Evolutionary conservation across 2,113 vertebrate genomes (phyloP).

Genomic region (Ageneiosus marmoratus): DNA sequence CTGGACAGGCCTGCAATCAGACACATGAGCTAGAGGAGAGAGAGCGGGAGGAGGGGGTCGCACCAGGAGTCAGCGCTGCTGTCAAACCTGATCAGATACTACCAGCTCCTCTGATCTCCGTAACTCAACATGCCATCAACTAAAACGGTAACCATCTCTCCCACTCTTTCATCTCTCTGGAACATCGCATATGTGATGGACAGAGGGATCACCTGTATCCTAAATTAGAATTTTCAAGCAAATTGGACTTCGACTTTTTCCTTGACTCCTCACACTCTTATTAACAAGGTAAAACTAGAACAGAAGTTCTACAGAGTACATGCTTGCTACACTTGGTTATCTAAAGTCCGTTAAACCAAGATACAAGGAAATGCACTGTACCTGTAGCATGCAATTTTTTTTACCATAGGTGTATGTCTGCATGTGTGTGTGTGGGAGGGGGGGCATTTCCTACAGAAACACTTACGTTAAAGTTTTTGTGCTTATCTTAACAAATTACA

Average conservation of each 20-base stretch:
- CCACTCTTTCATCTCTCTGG: background rate
- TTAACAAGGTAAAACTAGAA: background rate
- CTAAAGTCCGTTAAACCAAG: background rate
- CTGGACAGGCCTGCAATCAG: constrained; percentile 74
- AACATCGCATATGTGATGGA: constrained; percentile 23
- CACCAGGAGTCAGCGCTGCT: constrained; percentile 66
- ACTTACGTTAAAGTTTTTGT: background rate
- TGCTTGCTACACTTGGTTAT: background rate
- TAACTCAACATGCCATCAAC: constrained; percentile 48
- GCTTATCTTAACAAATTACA: background rate
- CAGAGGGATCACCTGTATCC: constrained; percentile 16
- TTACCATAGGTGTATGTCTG: background rate
- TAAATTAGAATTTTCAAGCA: background rate
- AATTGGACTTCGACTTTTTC: background rate
- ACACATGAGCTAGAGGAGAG: constrained; percentile 55
- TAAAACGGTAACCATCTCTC: constrained; percentile 38
- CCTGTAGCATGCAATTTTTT: background rate
- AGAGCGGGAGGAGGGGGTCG: constrained; percentile 38
- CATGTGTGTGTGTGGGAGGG: background rate
- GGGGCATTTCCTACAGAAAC: background rate
- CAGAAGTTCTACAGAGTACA: background rate
- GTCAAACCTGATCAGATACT: constrained; percentile 67
- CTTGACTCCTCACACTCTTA: background rate
- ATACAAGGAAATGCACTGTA: background rate
- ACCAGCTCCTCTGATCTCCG: constrained; percentile 55